Conservation (phyloP, 2,797 vertebrate genomes). For the Peromyscus melanophrys region DNA sequence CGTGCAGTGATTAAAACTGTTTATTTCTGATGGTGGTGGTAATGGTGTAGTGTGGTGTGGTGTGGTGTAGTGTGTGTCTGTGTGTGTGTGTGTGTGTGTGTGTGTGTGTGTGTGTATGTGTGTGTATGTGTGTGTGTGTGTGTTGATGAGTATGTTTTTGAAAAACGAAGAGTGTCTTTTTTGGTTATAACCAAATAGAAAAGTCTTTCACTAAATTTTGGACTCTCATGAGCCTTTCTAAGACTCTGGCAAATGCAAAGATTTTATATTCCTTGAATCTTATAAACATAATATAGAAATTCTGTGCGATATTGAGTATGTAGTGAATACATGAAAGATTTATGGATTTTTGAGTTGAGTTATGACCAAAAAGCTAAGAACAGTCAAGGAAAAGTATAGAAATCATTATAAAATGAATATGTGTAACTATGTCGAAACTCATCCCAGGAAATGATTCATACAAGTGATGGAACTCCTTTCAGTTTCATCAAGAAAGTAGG, state of each 20-base stretch:
- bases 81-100: not conserved
- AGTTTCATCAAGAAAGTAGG: constrained; percentile 26
- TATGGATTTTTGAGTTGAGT: not conserved
- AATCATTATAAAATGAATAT: constrained; percentile 52
- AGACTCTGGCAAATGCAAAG: not conserved
- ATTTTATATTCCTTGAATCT: not conserved
- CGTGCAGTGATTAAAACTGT: not conserved
- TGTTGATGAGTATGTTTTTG: not conserved
- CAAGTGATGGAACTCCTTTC: not conserved
- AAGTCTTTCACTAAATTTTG: constrained; percentile 25
- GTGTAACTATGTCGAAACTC: not conserved
- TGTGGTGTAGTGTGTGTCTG: too few relatives aligned
- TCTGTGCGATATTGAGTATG: not conserved
- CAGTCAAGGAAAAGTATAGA: constrained; percentile 33
- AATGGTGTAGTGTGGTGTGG: not conserved
- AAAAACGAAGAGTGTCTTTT: not conserved
- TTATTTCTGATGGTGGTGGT: not conserved
- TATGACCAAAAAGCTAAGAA: constrained; percentile 40
- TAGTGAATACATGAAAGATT: not conserved
- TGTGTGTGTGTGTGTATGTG: not conserved
- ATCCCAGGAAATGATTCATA: constrained; percentile 50
- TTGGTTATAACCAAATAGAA: not conserved
- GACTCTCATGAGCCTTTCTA: not conserved
- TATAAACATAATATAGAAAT: not conserved
- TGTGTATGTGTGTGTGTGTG: not conserved